Evolutionary conservation across 37 sponge, comb jelly and placozoan genomes (phyloP).

Genomic region (Halichondria panicea): DNA sequence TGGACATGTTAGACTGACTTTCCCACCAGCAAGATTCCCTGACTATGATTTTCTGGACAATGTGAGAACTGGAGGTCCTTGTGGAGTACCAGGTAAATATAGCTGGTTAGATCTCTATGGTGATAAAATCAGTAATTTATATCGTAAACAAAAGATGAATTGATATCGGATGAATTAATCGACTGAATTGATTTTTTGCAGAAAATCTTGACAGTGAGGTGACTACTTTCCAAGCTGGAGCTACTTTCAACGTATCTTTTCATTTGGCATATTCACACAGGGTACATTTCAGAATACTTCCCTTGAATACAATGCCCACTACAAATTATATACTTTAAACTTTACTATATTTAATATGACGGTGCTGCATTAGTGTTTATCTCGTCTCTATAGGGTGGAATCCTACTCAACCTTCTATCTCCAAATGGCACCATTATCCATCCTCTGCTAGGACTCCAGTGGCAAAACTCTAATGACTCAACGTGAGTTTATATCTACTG

Average conservation of each 20-base stretch:
- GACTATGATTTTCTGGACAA: constrained; percentile 82
- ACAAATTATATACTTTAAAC: too few relatives aligned
- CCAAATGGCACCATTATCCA: constrained; percentile 43
- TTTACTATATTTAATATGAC: too few relatives aligned
- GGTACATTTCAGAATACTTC: neutral
- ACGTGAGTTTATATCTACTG: neutral
- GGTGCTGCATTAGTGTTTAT: neutral
- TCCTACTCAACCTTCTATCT: constrained; percentile 38
- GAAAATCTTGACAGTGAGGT: constrained; percentile 6
- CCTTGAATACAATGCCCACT: neutral
- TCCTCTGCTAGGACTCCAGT: constrained; percentile 9
- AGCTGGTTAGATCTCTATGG: neutral
- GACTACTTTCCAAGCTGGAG: constrained; percentile 54
- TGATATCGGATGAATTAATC: neutral
- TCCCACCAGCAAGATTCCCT: constrained; percentile 59
- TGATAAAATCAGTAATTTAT: neutral
- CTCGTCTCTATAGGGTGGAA: constrained; percentile 40
- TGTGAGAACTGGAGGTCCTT: constrained; percentile 79
- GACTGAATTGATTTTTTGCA: neutral
- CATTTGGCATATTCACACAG: constrained; percentile 36
- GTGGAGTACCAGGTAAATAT: constrained; percentile 65
- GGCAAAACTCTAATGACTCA: constrained; percentile 1
- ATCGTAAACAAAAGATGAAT: neutral
- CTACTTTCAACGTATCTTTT: constrained; percentile 38
- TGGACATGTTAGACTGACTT: constrained; percentile 62